Percentiles rank a stretch among this genome's conserved stretches.
These are phyloP conservation scores for Drosophila asahinai DNA, from an alignment of 1,140 invertebrate species.

Conservation along the genomic window DNA sequence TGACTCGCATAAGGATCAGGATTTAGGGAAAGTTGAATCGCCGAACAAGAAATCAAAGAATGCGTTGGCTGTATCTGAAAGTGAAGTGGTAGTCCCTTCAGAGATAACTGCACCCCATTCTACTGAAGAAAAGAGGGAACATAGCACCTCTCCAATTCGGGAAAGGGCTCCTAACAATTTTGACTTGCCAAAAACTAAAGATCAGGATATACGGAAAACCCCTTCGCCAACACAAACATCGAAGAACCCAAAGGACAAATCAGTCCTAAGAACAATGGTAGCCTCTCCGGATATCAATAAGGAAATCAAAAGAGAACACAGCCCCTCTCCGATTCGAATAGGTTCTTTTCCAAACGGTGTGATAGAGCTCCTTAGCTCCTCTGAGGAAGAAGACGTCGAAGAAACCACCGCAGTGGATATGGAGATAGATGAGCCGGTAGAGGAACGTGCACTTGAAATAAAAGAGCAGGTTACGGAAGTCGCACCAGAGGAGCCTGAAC, in stretches of 20 bases:
- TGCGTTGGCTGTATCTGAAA: neutral
- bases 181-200: neutral
- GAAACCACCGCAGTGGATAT: neutral
- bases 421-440: constrained; percentile 22
- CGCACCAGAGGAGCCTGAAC: neutral
- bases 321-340: constrained; percentile 2
- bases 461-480: neutral
- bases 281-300: neutral
- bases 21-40: neutral
- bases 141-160: neutral
- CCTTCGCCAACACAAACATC: neutral
- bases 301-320: constrained; percentile 13
- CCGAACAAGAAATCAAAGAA: neutral
- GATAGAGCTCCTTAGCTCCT: constrained; percentile 59
- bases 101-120: neutral
- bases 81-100: neutral
- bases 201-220: neutral
- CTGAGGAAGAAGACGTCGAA: constrained; percentile 20
- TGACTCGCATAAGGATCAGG: neutral
- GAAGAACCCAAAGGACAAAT: neutral
- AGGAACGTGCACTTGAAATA: neutral
- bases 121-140: constrained; percentile 3
- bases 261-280: neutral
- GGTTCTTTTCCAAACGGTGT: neutral
- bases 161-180: no score